phyloP scores from a whole-genome alignment of 1,140 invertebrate species.

The Caenorhabditis tropicalis region DNA sequence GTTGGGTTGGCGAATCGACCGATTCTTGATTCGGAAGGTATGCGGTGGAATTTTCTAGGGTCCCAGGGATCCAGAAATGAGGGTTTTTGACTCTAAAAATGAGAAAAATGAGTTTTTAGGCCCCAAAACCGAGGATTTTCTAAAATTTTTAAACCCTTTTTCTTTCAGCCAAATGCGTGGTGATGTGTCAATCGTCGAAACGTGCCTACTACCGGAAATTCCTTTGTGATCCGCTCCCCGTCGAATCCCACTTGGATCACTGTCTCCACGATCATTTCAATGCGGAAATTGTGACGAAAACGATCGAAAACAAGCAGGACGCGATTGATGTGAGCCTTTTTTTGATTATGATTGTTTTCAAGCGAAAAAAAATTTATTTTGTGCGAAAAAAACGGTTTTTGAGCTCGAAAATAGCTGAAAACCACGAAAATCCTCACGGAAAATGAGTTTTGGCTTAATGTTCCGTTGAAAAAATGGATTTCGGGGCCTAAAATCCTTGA shows the following conservation, averaged over 20 bases:
- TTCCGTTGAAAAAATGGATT: no score
- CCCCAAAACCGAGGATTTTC: no score
- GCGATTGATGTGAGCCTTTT: constrained; percentile 83
- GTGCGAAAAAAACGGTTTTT: no score
- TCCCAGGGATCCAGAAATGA: background rate
- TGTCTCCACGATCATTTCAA: constrained; percentile 98
- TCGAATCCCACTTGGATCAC: constrained; percentile 97
- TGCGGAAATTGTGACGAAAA: constrained; percentile 98
- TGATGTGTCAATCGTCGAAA: constrained; percentile 95
- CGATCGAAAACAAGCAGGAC: constrained; percentile 99
- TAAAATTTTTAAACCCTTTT: constrained; percentile 6
- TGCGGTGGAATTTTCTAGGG: constrained; percentile 46
- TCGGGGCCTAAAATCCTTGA: no score
- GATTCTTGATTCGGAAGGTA: constrained; percentile 86
- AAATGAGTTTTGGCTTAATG: no score
- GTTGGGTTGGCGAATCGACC: constrained; percentile 83
- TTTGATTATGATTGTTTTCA: background rate
- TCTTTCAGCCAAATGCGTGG: constrained; percentile 82
- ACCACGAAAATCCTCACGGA: no score
- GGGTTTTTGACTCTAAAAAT: background rate
- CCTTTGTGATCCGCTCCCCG: constrained; percentile 92
- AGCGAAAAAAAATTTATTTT: no score
- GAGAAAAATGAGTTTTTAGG: no score
- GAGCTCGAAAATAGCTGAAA: no score
- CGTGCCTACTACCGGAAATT: constrained; percentile 99